phyloP scores from a whole-genome alignment of 2,797 vertebrate species.

The Florisuga fusca region DNA sequence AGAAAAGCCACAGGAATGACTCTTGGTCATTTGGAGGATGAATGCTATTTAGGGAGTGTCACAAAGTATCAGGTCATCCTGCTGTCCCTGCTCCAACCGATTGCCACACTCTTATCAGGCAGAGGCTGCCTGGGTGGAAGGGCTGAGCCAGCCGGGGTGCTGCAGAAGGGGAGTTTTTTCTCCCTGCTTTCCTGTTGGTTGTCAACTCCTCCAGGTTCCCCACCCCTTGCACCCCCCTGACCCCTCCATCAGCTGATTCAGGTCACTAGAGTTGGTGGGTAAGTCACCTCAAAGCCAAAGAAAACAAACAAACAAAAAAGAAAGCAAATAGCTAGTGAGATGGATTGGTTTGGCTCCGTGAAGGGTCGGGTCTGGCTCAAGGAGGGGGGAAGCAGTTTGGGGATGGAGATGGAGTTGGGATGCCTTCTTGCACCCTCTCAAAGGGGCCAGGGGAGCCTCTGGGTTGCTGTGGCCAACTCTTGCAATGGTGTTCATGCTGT shows the following conservation, averaged over 20 bases:
- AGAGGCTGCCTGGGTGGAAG: background rate
- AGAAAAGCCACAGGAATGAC: background rate
- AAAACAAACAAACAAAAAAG: background rate
- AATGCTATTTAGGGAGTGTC: slow-evolving; percentile 6
- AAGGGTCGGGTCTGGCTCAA: background rate
- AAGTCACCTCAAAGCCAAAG: background rate
- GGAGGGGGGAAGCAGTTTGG: background rate
- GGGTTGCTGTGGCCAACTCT: background rate
- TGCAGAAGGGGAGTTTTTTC: slow-evolving; percentile 17
- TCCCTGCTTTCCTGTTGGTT: background rate
- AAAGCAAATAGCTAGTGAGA: background rate
- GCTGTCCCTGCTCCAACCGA: background rate
- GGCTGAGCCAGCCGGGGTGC: background rate
- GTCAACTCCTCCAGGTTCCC: background rate
- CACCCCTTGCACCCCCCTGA: background rate
- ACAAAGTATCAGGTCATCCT: slow-evolving; percentile 32
- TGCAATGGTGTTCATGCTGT: background rate
- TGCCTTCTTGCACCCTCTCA: background rate
- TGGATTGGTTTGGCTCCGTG: background rate
- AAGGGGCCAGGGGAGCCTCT: background rate
- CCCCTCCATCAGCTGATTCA: background rate
- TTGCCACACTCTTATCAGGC: background rate
- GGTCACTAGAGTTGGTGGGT: background rate
- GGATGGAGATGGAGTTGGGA: background rate
- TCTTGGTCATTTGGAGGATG: background rate